Base-by-base conservation (phyloP, 2,797 vertebrate genomes). In the Passerculus sandwichensis region DNA sequence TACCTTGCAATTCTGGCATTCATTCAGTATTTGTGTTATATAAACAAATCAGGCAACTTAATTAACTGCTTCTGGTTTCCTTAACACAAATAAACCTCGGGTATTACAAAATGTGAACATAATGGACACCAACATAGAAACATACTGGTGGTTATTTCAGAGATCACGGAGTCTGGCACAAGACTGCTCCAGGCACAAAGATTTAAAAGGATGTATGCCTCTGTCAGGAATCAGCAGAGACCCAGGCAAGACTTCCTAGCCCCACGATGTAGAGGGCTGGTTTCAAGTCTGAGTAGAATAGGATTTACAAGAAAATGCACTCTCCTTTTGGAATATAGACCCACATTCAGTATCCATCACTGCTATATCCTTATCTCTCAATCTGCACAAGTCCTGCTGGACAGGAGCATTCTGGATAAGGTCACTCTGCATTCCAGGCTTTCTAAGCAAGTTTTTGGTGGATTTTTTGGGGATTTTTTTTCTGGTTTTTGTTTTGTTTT, bases 251-350 rank as follows among this genome's bases (percentile, higher is more conserved):
- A 17, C 60, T 36, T 76, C 36, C 32, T 66, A 48, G 20, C 11
- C 15, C 6, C n/a, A n/a, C 1, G 0, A 67, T 10, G 14, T 23
- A 29, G 4, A 36, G 12, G 5, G 7, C 74, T 13, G 4, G 2
- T 71, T 92, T 70, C 36, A 60, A 15, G 15, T 79, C 20, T 40
- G 77, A 40, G 59, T 1, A 81, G 32, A 90, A 15, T 2, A 74
- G 7, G 1, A 5, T 48, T 85, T 69, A 66, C 14, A 6, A 62
- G 70, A 69, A 94, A 75, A 83, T 9, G 2, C 11, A 15, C 6
- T 34, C 9, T 89, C 4, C 10, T 94, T 86, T 76, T 56, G 27
- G 11, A 51, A 45, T 38, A 36, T 3, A 62, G 77, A 72, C 13
- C 6, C 1, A 4, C 5, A 56, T 38, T 73, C 51, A 34, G 4